Evolutionary conservation across 2,113 vertebrate genomes (phyloP).

Genomic region (Cinclus mexicanus): DNA sequence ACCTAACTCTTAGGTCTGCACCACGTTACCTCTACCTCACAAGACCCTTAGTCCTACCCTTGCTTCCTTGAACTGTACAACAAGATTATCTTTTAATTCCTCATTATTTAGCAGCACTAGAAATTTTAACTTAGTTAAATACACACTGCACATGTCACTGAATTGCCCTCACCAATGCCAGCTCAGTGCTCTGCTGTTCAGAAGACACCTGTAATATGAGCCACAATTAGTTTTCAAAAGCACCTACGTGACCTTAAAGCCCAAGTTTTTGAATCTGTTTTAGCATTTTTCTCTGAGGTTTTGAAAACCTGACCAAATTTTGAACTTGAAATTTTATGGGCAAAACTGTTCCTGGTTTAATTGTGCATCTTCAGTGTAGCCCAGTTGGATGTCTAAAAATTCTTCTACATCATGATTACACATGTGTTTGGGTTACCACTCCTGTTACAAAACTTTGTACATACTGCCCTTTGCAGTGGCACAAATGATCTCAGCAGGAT

Average conservation of each 20-base stretch:
- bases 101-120: neutral
- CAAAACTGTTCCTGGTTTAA: neutral
- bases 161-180: neutral
- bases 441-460: neutral
- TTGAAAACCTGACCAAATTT: neutral
- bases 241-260: neutral
- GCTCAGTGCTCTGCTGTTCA: neutral
- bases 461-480: neutral
- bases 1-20: neutral
- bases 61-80: neutral
- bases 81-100: neutral
- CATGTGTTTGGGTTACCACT: neutral
- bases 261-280: neutral
- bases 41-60: neutral
- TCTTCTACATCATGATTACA: neutral
- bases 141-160: neutral
- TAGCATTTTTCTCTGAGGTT: neutral
- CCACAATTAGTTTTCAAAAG: neutral
- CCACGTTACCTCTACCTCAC: neutral
- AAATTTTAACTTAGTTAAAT: neutral
- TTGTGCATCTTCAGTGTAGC: neutral
- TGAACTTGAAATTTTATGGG: neutral
- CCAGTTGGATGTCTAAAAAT: neutral
- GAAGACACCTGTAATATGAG: neutral
- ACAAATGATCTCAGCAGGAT: constrained; percentile 13